Evolutionary conservation across 92 coral and sea anemone genomes (phyloP).

Genomic region (Siderastrea radians): DNA sequence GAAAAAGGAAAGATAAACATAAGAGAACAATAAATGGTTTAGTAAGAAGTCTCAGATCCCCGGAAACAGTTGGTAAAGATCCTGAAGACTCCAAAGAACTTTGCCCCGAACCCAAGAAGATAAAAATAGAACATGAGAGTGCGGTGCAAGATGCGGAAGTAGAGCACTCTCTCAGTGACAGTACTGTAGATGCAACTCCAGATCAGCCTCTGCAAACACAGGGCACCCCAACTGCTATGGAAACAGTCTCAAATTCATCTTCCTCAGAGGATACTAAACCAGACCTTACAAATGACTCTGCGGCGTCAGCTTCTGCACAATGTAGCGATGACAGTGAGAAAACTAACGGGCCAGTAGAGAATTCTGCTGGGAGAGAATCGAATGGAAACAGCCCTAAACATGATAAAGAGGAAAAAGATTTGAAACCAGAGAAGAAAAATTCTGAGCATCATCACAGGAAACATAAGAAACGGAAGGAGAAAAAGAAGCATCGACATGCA

Average conservation of each 20-base stretch:
- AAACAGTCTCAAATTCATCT: slow-evolving; percentile 38
- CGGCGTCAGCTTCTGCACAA: slow-evolving; percentile 13
- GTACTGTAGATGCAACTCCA: slow-evolving; percentile 59
- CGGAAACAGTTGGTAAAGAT: slow-evolving; percentile 68
- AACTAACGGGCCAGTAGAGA: slow-evolving; percentile 42
- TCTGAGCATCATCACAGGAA: slow-evolving; percentile 77
- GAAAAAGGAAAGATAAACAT: slow-evolving; percentile 43
- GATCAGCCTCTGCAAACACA: slow-evolving; percentile 73
- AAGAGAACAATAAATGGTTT: slow-evolving; percentile 69
- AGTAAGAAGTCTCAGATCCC: slow-evolving; percentile 48
- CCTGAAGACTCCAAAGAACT: slow-evolving; percentile 53
- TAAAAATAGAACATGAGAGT: slow-evolving; percentile 82
- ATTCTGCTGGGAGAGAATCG: background rate
- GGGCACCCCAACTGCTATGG: slow-evolving; percentile 80
- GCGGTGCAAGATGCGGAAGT: slow-evolving; percentile 71
- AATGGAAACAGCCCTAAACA: slow-evolving; percentile 43
- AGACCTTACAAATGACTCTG: slow-evolving; percentile 17
- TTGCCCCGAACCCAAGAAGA: slow-evolving; percentile 71
- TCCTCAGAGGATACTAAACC: slow-evolving; percentile 62
- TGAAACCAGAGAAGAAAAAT: slow-evolving; percentile 77
- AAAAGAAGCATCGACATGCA: slow-evolving; percentile 82
- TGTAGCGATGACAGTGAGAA: slow-evolving; percentile 28
- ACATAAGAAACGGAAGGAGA: slow-evolving; percentile 80
- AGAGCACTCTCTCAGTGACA: slow-evolving; percentile 48
- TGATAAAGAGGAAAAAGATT: slow-evolving; percentile 50